Percentiles rank a stretch among this genome's conserved stretches.
Evolutionary conservation across 1,140 invertebrate species (phyloP).

Genomic region (Danaus melanippus): DNA sequence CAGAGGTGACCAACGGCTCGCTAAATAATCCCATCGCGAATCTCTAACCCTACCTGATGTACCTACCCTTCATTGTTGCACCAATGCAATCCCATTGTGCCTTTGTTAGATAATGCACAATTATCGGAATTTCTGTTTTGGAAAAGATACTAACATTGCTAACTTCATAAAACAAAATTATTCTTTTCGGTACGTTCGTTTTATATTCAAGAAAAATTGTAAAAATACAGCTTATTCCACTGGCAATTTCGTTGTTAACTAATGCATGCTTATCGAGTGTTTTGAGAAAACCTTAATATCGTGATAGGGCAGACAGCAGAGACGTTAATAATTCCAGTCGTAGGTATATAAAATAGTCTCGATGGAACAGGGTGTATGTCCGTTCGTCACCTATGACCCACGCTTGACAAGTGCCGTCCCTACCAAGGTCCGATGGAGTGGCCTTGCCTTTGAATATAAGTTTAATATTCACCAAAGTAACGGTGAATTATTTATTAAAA

Average conservation of each 20-base stretch:
- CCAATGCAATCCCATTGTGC: background rate
- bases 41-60: constrained; percentile 28
- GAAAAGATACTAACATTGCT: background rate
- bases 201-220: too few relatives aligned
- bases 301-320: constrained; percentile 3
- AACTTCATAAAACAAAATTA: background rate
- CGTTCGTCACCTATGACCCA: constrained; percentile 68
- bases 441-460: constrained; percentile 37
- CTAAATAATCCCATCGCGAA: constrained; percentile 33
- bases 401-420: constrained; percentile 49
- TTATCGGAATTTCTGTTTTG: background rate
- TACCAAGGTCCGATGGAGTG: constrained; percentile 22
- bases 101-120: constrained; percentile 7
- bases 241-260: too few relatives aligned
- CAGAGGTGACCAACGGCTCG: constrained; percentile 64
- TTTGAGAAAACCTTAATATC: background rate
- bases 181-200: too few relatives aligned
- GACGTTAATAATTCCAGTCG: constrained; percentile 1
- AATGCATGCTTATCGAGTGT: too few relatives aligned
- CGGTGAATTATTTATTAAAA: too few relatives aligned
- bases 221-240: too few relatives aligned
- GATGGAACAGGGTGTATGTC: constrained; percentile 44
- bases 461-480: too few relatives aligned
- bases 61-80: constrained; percentile 20
- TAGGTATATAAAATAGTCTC: constrained; percentile 12